Conservation (phyloP, 2,888 invertebrate species). For the Cantharis flavilabris region DNA sequence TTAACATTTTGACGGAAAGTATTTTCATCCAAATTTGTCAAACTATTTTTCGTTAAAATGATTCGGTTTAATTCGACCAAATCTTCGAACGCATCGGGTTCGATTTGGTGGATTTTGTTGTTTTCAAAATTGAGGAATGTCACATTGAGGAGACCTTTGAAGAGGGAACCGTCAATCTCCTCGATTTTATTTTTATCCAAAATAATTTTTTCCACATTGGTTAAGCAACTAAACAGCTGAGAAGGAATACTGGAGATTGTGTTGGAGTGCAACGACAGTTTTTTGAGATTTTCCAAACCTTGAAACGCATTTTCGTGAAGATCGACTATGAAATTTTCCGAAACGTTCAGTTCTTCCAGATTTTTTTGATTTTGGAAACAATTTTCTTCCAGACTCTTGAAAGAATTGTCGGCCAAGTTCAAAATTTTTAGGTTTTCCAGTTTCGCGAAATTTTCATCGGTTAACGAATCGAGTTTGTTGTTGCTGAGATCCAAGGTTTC, state of each 20-base stretch:
- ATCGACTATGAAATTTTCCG: background rate
- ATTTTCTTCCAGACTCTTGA: background rate
- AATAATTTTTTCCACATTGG: background rate
- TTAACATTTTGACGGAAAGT: background rate
- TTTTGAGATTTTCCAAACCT: background rate
- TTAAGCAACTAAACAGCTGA: background rate
- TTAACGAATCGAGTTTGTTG: background rate
- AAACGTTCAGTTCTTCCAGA: background rate
- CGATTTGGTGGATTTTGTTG: constrained; percentile 6
- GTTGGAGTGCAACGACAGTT: background rate
- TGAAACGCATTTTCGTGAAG: constrained; percentile 1
- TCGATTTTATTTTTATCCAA: constrained; percentile 9
- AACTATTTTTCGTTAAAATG: constrained; percentile 3
- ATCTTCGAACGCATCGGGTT: background rate
- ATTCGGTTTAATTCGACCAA: background rate
- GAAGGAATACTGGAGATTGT: constrained; percentile 3
- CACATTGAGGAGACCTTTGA: background rate
- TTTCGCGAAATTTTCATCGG: background rate
- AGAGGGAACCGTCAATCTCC: background rate
- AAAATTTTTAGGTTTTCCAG: background rate
- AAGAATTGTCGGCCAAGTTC: constrained; percentile 6
- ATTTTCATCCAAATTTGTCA: background rate
- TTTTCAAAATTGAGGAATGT: constrained; percentile 1
- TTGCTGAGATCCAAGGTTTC: constrained; percentile 3
- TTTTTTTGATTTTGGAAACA: background rate